Conservation (phyloP, 2,113 vertebrate species). For the Grus americana region DNA sequence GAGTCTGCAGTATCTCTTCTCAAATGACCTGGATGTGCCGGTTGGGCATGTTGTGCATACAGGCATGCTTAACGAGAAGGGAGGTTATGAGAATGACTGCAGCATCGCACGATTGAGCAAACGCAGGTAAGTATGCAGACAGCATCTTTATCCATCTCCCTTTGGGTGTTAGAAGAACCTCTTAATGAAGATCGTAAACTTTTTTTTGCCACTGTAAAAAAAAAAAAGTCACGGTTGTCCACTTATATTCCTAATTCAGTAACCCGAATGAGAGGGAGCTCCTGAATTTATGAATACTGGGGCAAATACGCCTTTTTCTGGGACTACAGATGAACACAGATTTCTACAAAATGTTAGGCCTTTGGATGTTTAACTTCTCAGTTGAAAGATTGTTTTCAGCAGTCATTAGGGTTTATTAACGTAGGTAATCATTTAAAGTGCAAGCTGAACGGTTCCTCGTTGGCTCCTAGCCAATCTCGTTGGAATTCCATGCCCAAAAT, state of each 20-base stretch:
- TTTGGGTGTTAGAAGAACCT: background rate
- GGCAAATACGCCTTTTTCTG: background rate
- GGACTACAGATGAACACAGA: background rate
- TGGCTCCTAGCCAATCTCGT: background rate
- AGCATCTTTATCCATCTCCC: accelerated
- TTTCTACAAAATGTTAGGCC: background rate
- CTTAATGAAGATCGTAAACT: background rate
- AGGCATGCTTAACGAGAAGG: constrained; percentile 93
- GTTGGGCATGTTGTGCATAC: constrained; percentile 97
- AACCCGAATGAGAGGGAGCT: background rate
- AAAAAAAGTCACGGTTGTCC: background rate
- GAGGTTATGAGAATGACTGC: constrained; percentile 98
- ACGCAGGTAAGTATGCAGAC: constrained; percentile 80
- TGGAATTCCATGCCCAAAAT: background rate
- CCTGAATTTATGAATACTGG: background rate
- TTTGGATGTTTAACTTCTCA: background rate
- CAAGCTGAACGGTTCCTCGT: accelerated
- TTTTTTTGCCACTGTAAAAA: background rate
- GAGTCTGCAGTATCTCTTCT: constrained; percentile 89
- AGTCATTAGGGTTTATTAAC: background rate
- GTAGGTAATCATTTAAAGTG: background rate
- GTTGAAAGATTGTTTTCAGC: background rate
- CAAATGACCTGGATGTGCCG: constrained; percentile 94
- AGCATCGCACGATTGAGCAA: constrained; percentile 93
- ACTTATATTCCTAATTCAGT: background rate